Percentiles rank a stretch among this genome's conserved stretches.
Conservation (phyloP, 2,113 vertebrate genomes). For the Hydrolagus affinis region DNA sequence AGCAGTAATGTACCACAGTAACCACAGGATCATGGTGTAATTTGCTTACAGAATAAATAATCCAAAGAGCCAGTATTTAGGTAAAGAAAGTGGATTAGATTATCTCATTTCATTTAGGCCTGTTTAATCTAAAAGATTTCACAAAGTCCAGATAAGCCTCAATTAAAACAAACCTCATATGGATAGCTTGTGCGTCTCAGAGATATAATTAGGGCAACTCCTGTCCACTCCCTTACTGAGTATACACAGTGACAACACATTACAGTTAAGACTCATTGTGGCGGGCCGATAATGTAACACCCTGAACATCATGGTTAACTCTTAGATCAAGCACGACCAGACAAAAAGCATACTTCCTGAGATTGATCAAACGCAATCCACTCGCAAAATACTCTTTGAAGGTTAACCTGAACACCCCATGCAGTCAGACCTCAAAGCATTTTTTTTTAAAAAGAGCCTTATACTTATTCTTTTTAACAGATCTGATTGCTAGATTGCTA, state of each 20-base stretch:
- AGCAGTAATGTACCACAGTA: no score
- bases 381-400: neutral
- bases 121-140: neutral
- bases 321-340: neutral
- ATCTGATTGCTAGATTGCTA: neutral
- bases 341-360: neutral
- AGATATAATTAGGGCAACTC: constrained; percentile 13
- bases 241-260: neutral
- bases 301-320: neutral
- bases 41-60: neutral
- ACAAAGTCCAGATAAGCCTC: neutral
- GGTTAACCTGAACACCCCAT: neutral
- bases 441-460: no score
- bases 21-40: neutral
- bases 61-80: neutral
- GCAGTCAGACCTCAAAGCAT: neutral
- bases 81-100: neutral
- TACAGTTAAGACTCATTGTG: neutral
- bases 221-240: neutral
- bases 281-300: constrained; percentile 1
- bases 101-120: neutral
- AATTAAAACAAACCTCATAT: neutral
- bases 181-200: neutral
- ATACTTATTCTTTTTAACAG: neutral
- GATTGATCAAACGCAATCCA: neutral